Conservation (phyloP, 2,113 vertebrate species). For the Struthio camelus region DNA sequence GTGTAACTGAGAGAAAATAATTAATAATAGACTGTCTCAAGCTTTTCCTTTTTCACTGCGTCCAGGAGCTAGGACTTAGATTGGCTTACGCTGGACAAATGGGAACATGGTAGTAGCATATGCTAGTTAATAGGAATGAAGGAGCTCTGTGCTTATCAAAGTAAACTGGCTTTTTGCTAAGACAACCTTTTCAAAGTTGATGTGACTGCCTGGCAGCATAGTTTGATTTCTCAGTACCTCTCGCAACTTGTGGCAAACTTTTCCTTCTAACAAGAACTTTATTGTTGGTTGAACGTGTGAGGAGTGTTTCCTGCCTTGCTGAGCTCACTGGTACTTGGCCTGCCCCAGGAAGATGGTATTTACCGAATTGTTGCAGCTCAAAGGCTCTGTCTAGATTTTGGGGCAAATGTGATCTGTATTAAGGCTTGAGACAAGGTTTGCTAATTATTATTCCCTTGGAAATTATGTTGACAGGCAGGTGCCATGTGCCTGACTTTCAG, state of each 20-base stretch:
- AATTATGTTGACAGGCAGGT: background rate
- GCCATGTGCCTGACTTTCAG: background rate
- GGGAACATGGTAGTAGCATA: background rate
- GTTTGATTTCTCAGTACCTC: background rate
- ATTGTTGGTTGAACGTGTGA: background rate
- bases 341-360: background rate
- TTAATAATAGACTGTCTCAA: background rate
- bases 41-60: background rate
- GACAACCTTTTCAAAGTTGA: background rate
- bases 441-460: background rate
- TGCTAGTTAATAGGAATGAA: background rate
- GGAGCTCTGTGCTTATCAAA: background rate
- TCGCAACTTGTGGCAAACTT: background rate
- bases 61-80: background rate
- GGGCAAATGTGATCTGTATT: background rate
- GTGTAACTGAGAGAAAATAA: slow-evolving; percentile 32
- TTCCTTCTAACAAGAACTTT: background rate
- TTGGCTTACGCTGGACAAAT: background rate
- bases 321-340: background rate
- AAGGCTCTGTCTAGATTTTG: background rate
- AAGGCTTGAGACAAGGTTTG: background rate
- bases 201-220: background rate
- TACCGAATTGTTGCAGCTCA: background rate
- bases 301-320: background rate
- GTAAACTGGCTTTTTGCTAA: background rate